A percentile compares a stretch with the other conserved stretches of the same genome.
Evolutionary conservation across 2,888 invertebrate species (phyloP).

Genomic region (Drosophila mayaguana): DNA sequence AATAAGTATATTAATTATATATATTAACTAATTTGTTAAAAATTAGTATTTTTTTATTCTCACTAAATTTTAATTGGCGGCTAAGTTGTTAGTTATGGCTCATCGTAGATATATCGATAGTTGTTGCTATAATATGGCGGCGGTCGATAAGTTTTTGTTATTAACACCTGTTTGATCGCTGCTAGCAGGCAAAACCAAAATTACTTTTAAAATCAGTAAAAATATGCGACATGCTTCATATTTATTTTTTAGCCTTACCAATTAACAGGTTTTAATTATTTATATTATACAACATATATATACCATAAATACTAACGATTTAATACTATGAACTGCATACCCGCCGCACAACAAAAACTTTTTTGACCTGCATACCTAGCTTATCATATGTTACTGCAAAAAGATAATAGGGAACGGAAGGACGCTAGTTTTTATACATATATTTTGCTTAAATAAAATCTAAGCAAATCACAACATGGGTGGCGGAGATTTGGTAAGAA

Average conservation of each 20-base stretch:
- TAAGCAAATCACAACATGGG: conserved; percentile 69
- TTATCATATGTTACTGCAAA: conserved; percentile 4
- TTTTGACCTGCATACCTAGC: conserved; percentile 12
- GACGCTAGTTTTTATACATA: conserved; percentile 16
- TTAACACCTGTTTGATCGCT: background rate
- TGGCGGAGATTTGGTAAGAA: conserved; percentile 82
- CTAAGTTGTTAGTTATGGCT: background rate
- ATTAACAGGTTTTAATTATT: background rate
- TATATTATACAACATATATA: background rate
- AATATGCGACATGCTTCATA: too few species aligned
- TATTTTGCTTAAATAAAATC: background rate
- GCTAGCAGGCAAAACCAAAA: background rate
- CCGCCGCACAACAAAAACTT: background rate
- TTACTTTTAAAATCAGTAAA: background rate
- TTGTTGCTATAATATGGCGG: conserved; percentile 2
- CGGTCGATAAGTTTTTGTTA: conserved; percentile 4
- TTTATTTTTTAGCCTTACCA: background rate
- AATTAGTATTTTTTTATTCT: background rate
- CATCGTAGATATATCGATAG: conserved; percentile 11
- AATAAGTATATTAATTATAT: background rate
- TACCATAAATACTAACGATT: background rate
- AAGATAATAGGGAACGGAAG: conserved; percentile 33
- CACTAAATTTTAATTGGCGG: background rate
- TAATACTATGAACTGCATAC: background rate
- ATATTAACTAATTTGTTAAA: too few species aligned